Base-by-base conservation (phyloP, 2,888 invertebrate genomes). In the Poecilobothrus nobilitatus region DNA sequence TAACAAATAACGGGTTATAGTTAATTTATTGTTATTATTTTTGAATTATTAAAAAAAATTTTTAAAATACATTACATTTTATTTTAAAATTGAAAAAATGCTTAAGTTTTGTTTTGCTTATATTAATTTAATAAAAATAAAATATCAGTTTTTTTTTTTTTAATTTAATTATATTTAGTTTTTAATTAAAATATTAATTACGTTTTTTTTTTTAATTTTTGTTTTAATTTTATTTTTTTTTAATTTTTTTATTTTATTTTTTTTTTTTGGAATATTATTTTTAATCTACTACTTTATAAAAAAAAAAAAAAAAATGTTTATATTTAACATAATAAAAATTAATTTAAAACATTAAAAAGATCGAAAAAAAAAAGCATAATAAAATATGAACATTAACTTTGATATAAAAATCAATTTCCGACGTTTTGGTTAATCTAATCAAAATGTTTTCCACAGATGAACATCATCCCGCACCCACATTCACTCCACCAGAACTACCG, bases 401-500 rank as follows among this genome's bases (percentile, higher is more conserved):
- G 53, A 53, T 53, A 53, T 53, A 53, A 53, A 53, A 53, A 53
- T 53, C 53, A 53, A 53, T 53, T 53, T 53, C 53, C 53, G 53
- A 53, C 53, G 20, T 65, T 65, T 65, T 65, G 65, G 20, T 33
- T 34, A 27, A 33, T 65, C 65, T 65, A 65, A 65, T 65, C 33
- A 65, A 65, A 65, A 65, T 65, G 65, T 65, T 65, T 65, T 65
- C 53, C 53, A 88, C 93, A 94, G 94, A 94, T 92, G 94, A 94
- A 88, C 92, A 92, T 89, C 93, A 93, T 88, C 92, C 93, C 89
- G 93, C 94, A 88, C 94, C 95, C 86, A 94, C 95, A 87, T 95
- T 94, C 89, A 95, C 95, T 87, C 95, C 95, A 88, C 95, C 95
- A 89, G 95, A 95, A 91, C 92, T 95, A 89, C 95, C 95, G 88